phyloP scores from a whole-genome alignment of 1,140 invertebrate species.

The Uloborus diversus region DNA sequence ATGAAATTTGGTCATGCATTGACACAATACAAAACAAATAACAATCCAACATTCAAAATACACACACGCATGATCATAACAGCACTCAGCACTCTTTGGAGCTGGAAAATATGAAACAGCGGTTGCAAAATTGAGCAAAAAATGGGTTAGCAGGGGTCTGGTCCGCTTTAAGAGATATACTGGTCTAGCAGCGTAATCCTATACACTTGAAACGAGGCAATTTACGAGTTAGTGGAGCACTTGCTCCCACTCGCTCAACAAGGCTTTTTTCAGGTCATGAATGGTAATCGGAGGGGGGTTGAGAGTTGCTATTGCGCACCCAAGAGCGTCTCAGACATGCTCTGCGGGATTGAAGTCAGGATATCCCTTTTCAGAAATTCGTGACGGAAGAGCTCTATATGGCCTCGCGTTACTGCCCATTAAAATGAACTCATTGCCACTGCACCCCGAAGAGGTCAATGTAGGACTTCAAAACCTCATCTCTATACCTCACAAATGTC shows the following conservation, averaged over 20 bases:
- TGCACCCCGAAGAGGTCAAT: too few relatives aligned
- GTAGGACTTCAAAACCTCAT: too few relatives aligned
- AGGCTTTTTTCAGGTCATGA: neutral
- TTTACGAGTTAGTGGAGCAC: neutral
- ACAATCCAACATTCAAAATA: too few relatives aligned
- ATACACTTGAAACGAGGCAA: neutral
- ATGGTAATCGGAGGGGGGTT: neutral
- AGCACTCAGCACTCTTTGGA: neutral
- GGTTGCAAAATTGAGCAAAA: too few relatives aligned
- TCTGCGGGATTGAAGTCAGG: neutral
- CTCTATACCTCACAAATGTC: neutral
- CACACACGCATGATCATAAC: too few relatives aligned
- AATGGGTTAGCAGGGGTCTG: neutral
- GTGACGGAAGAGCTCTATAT: neutral
- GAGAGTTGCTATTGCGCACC: neutral
- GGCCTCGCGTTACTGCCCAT: neutral
- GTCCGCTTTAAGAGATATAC: neutral
- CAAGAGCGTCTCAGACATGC: neutral
- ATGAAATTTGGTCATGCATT: too few relatives aligned
- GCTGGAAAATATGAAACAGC: neutral
- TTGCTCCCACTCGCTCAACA: neutral
- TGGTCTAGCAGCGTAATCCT: neutral
- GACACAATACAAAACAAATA: too few relatives aligned
- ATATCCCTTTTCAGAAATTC: neutral
- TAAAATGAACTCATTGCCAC: neutral